Evolutionary conservation across 1,140 invertebrate species (phyloP).

Genomic region (Steinernema khuongi): DNA sequence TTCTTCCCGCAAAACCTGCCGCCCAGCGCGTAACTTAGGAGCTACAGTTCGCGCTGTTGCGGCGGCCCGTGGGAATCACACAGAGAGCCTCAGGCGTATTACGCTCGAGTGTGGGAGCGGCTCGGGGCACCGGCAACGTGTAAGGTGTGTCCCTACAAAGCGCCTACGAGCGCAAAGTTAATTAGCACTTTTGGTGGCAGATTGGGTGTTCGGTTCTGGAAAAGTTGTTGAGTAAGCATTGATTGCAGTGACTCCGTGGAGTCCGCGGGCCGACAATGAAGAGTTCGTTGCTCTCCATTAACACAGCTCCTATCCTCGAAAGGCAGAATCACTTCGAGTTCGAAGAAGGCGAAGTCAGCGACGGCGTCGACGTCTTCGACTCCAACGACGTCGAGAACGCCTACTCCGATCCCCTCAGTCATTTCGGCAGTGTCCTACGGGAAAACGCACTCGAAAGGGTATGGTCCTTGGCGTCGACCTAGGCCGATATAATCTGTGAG

Average conservation of each 20-base stretch:
- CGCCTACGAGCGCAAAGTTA: not conserved
- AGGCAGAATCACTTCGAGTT: slow-evolving; percentile 26
- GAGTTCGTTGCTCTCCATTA: slow-evolving; percentile 37
- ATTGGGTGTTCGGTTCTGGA: not conserved
- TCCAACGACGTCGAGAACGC: slow-evolving; percentile 20
- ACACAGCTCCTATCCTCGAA: slow-evolving; percentile 26
- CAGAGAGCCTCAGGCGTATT: too few species aligned
- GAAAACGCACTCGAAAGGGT: slow-evolving; percentile 38
- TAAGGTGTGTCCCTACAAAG: not conserved
- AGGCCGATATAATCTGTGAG: slow-evolving; percentile 18
- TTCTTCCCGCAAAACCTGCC: not conserved
- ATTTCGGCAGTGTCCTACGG: slow-evolving; percentile 22
- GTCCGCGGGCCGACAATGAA: slow-evolving; percentile 13
- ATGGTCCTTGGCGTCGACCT: slow-evolving; percentile 9
- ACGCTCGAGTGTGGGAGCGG: not conserved
- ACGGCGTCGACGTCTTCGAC: slow-evolving; percentile 7
- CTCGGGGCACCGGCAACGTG: not conserved
- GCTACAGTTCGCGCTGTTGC: too few species aligned
- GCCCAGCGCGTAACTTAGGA: too few species aligned
- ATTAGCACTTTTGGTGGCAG: slow-evolving; percentile 1
- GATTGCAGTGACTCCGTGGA: slow-evolving; percentile 11
- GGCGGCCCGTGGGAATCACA: too few species aligned
- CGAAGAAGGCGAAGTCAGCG: not conserved
- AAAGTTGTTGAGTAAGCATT: not conserved
- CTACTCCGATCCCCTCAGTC: slow-evolving; percentile 20